Conservation (phyloP, 2,113 vertebrate genomes). For the Mastomys natalensis region DNA sequence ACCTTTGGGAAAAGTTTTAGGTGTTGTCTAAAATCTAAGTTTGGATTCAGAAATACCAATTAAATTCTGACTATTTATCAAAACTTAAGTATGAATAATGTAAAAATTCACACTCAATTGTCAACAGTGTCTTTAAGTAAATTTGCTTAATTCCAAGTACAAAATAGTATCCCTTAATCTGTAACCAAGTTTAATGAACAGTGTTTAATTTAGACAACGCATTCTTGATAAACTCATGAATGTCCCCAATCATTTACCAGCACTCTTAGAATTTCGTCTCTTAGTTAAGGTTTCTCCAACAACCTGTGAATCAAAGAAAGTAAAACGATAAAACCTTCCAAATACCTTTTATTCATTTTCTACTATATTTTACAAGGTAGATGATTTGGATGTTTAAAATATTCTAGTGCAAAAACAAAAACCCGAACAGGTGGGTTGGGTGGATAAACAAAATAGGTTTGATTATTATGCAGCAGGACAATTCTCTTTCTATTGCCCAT, state of each 20-base stretch:
- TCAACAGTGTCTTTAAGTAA: conserved; percentile 54
- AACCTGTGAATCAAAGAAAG: conserved; percentile 13
- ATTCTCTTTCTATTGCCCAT: conserved; percentile 86
- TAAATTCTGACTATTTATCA: conserved; percentile 49
- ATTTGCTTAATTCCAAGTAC: conserved; percentile 26
- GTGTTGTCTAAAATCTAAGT: neutral
- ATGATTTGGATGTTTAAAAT: conserved; percentile 68
- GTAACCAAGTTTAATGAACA: conserved; percentile 44
- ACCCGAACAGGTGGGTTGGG: conserved; percentile 87
- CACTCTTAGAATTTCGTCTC: neutral
- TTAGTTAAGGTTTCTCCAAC: conserved; percentile 4
- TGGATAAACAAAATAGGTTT: conserved; percentile 85
- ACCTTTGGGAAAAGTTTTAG: conserved; percentile 23
- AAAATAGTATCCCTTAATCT: conserved; percentile 30
- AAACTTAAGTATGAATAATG: conserved; percentile 3
- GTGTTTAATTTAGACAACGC: neutral
- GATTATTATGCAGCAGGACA: conserved; percentile 84
- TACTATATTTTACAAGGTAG: conserved; percentile 64
- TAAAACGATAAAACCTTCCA: conserved; percentile 37
- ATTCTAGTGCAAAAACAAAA: conserved; percentile 76
- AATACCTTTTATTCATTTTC: conserved; percentile 69
- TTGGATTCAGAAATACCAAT: conserved; percentile 48
- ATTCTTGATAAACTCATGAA: neutral
- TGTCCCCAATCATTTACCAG: neutral
- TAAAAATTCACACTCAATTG: neutral